A percentile compares a stretch with the other conserved stretches of the same genome.
Evolutionary conservation across 2,797 vertebrate species (phyloP).

Genomic region (Botia kubotai): DNA sequence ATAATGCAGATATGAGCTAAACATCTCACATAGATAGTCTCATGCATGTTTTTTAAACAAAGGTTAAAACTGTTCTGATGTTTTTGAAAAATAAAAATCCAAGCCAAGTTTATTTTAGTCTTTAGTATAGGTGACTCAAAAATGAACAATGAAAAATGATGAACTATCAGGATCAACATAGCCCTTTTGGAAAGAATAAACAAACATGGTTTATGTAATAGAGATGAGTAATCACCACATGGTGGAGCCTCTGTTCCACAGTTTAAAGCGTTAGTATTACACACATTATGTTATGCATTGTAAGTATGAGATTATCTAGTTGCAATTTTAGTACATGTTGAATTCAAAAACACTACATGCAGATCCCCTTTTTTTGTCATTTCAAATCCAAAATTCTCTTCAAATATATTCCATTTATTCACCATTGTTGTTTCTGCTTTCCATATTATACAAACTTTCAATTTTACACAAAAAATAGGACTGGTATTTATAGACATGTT

Average conservation of each 20-base stretch:
- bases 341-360: neutral
- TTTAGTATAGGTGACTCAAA: too few species aligned
- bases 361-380: neutral
- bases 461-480: neutral
- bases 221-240: conserved; percentile 2
- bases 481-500: neutral
- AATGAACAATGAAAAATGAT: neutral
- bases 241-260: conserved; percentile 18
- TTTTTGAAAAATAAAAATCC: neutral
- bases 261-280: neutral
- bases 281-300: neutral
- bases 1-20: neutral
- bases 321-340: neutral
- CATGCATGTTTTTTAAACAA: neutral
- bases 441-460: neutral
- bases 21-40: neutral
- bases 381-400: neutral
- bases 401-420: neutral
- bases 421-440: neutral
- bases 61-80: neutral
- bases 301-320: neutral
- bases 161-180: neutral
- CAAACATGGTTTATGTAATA: neutral
- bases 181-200: neutral
- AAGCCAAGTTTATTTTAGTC: too few species aligned